Percentiles rank a stretch among this genome's conserved stretches.
These are phyloP conservation scores for Nannoperca australis DNA, from an alignment of 2,797 vertebrate species.

Conservation along the genomic window DNA sequence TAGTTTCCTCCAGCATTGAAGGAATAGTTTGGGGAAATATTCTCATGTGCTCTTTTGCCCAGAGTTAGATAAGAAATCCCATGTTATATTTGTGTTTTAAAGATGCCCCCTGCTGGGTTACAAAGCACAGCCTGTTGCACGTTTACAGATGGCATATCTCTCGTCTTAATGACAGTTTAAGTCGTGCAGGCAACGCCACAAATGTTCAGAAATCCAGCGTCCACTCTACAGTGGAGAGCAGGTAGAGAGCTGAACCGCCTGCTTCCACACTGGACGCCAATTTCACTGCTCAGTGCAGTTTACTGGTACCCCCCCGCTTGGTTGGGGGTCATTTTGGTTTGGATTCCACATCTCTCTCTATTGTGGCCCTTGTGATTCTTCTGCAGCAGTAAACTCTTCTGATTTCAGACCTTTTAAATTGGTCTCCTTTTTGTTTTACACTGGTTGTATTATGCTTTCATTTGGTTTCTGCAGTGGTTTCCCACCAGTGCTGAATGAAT, in stretches of 20 bases:
- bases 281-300: constrained; percentile 1
- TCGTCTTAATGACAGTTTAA: constrained; percentile 1
- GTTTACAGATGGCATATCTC: neutral
- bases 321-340: neutral
- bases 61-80: too few relatives aligned
- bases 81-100: too few relatives aligned
- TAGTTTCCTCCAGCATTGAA: neutral
- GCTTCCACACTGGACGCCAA: neutral
- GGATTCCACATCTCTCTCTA: neutral
- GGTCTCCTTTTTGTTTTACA: constrained; percentile 6
- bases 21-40: neutral
- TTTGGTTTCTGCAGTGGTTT: constrained; percentile 4
- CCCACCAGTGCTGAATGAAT: neutral
- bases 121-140: neutral
- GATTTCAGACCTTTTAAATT: constrained; percentile 15
- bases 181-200: neutral
- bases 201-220: neutral
- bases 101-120: neutral
- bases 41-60: too few relatives aligned
- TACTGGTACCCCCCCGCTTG: neutral
- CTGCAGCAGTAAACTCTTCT: neutral
- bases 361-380: neutral
- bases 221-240: neutral
- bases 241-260: neutral
- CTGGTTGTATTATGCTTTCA: neutral